Conservation (phyloP, 2,113 vertebrate genomes). For the Galeopterus variegatus region DNA sequence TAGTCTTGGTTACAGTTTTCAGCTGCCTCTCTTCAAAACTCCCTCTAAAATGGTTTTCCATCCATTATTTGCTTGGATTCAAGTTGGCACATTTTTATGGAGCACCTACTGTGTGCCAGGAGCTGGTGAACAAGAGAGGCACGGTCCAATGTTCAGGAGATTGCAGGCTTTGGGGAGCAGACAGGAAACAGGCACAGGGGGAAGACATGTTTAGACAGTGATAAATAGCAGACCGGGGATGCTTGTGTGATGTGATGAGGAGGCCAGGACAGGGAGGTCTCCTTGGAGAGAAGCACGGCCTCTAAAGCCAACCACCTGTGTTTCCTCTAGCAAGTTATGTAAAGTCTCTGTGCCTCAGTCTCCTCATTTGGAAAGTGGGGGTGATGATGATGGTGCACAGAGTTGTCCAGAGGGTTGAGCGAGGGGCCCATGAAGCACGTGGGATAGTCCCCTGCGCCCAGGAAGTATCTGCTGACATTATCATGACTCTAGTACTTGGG, state of each 20-base stretch:
- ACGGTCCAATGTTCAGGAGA: neutral
- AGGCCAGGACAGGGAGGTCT: neutral
- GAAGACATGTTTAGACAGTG: accelerated
- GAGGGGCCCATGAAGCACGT: accelerated
- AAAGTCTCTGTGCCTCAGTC: neutral
- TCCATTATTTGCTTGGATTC: neutral
- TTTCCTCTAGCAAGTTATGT: neutral
- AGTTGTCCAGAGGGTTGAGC: neutral
- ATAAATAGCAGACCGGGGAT: neutral
- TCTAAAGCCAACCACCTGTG: neutral
- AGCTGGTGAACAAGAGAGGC: neutral
- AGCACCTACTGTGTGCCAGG: neutral
- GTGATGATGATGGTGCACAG: accelerated
- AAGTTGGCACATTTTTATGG: neutral
- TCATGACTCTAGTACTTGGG: accelerated
- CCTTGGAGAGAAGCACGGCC: accelerated
- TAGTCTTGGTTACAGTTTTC: neutral
- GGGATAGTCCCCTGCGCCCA: neutral
- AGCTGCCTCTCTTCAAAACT: neutral
- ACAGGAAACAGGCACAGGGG: neutral
- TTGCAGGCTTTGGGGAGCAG: neutral
- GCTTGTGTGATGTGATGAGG: neutral
- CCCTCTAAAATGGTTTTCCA: neutral
- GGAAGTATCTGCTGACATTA: neutral
- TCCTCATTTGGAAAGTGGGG: neutral